Percentiles rank a stretch among this genome's conserved stretches.
phyloP scores from a whole-genome alignment of 2,113 vertebrate genomes.

The Campylorhamphus procurvoides region DNA sequence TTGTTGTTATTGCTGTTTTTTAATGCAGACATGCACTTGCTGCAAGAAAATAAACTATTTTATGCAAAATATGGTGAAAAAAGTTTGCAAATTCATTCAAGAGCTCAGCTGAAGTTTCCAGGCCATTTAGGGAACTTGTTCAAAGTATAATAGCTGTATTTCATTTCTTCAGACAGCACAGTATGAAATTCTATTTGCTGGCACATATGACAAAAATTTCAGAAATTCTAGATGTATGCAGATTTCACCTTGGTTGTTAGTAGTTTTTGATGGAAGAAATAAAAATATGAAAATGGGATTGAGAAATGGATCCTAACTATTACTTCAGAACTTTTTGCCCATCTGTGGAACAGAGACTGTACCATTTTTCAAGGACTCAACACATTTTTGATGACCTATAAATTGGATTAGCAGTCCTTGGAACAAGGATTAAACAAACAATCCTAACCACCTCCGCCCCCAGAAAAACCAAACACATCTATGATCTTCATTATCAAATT shows the following conservation, averaged over 20 bases:
- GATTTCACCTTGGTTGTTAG: background rate
- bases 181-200: background rate
- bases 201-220: background rate
- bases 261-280: background rate
- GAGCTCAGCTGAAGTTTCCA: background rate
- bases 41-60: background rate
- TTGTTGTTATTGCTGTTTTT: too few species aligned
- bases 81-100: background rate
- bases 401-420: background rate
- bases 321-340: background rate
- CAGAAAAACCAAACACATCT: background rate
- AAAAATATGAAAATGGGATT: background rate
- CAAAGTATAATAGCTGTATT: background rate
- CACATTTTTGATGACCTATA: background rate
- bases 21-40: background rate
- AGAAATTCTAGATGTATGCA: background rate
- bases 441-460: fast-evolving
- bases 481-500: background rate
- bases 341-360: background rate
- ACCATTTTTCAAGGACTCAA: background rate
- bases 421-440: background rate
- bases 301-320: background rate
- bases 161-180: background rate
- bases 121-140: background rate
- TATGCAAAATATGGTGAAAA: background rate